Base-by-base conservation (phyloP, 2,797 vertebrate species). In the Myotis vivesi region DNA sequence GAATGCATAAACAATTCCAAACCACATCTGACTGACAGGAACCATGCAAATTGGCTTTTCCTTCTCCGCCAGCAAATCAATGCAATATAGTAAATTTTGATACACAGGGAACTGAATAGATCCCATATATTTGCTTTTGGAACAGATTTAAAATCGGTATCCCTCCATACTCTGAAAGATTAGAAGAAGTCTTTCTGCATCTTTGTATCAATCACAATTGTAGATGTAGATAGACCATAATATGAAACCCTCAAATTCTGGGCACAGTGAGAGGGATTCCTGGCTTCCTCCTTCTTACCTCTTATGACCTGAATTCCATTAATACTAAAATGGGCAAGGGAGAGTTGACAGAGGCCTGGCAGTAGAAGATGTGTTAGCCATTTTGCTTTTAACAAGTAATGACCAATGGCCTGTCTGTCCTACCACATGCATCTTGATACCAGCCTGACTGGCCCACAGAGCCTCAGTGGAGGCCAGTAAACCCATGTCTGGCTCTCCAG, bases 1-100 rank as follows among this genome's bases (percentile, higher is more conserved):
- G 96, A 98, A 98, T 96, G 95, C 53, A 4, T 66, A 93, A 95
- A 82, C 95, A 83, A 95, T 96, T 94, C 95, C 97, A 98, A 95
- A 97, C 96, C 96, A 77, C 95, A 94, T 96, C 92, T 98, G 97
- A 98, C 95, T 98, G 97, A 97, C 95, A 96, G 69, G 92, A 96
- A 96, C 92, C 98, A 89, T 97, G 97, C 96, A 98, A 98, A 98
- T 86, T 77, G 83, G 19, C 68, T 94, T 94, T 92, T 92, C 59
- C 87, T 86, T 97, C 91, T 93, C 94, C 84, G 91, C 95, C 92
- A 98, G 97, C 94, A 97, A 97, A 97, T 93, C 89, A 80, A 82
- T 84, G 25, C 53, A 92, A 71, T 81, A 82, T 68, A 80, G 91
- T 92, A 90, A 82, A 88, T 87, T 87, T 90, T 93, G 92, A 93